A percentile compares a stretch with the other conserved stretches of the same genome.
Conservation (phyloP, 2,888 invertebrate species). For the Allacma fusca region DNA sequence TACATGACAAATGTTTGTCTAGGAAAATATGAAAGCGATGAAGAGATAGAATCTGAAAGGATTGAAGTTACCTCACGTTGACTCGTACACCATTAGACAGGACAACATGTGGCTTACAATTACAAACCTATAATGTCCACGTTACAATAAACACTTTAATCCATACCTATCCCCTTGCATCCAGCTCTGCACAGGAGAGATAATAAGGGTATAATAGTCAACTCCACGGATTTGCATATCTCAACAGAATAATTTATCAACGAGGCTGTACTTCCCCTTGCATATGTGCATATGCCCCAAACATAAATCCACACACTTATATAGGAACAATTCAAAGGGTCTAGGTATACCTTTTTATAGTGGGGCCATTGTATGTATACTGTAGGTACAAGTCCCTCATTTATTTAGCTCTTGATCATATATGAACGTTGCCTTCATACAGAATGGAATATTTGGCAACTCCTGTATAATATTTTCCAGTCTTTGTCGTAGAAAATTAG, state of each 20-base stretch:
- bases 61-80: conserved; percentile 42
- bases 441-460: too few relatives aligned
- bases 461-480: not conserved
- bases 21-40: conserved; percentile 42
- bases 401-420: too few relatives aligned
- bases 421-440: too few relatives aligned
- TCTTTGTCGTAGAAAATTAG: conserved; percentile 47
- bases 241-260: conserved; percentile 37
- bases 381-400: too few relatives aligned
- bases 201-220: conserved; percentile 12
- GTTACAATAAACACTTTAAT: conserved; percentile 42
- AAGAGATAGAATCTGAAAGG: conserved; percentile 42
- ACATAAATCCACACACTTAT: too few relatives aligned
- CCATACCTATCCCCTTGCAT: not conserved
- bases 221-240: conserved; percentile 23
- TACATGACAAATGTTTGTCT: conserved; percentile 40
- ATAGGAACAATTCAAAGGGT: too few relatives aligned
- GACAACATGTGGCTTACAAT: conserved; percentile 41
- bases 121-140: conserved; percentile 44
- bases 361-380: conserved; percentile 22
- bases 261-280: not conserved
- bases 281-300: not conserved
- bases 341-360: too few relatives aligned
- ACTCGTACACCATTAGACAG: conserved; percentile 41
- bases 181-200: not conserved